Conservation (phyloP, 1,140 invertebrate genomes). For the Octopus sinensis region DNA sequence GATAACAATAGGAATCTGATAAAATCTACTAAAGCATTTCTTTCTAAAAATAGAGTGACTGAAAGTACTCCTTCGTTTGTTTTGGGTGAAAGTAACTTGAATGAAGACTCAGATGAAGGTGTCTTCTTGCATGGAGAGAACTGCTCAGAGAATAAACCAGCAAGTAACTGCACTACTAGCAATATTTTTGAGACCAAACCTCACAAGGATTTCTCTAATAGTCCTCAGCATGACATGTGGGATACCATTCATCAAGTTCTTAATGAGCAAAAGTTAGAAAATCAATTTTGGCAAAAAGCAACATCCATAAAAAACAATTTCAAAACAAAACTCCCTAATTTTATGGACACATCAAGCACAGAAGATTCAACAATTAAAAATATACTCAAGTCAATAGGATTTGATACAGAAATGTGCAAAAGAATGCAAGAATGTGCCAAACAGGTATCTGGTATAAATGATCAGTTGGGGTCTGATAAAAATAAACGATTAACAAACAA, state of each 20-base stretch:
- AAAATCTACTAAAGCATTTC: too few species aligned
- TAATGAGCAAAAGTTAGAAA: not conserved
- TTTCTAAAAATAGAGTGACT: too few species aligned
- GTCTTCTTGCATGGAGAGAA: slow-evolving; percentile 46
- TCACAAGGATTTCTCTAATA: not conserved
- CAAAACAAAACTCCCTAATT: not conserved
- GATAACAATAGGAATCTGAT: too few species aligned
- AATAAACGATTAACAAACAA: slow-evolving; percentile 26
- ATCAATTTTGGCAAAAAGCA: not conserved
- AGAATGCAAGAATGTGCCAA: slow-evolving; percentile 54
- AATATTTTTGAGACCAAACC: not conserved
- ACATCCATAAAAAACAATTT: not conserved
- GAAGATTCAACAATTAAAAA: slow-evolving; percentile 53
- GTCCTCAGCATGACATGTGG: not conserved
- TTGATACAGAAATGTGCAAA: slow-evolving; percentile 56
- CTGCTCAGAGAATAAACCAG: not conserved
- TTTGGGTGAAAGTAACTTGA: too few species aligned
- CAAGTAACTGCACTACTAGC: not conserved
- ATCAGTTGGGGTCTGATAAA: slow-evolving; percentile 38
- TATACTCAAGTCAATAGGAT: slow-evolving; percentile 55
- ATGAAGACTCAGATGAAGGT: slow-evolving; percentile 39
- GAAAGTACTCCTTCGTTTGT: slow-evolving; percentile 10
- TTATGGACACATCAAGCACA: not conserved
- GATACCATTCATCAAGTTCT: not conserved
- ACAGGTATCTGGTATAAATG: slow-evolving; percentile 40